A percentile compares a stretch with the other conserved stretches of the same genome.
Conservation (phyloP, 2,888 invertebrate species). For the Cataglyphis rosenhaueri region DNA sequence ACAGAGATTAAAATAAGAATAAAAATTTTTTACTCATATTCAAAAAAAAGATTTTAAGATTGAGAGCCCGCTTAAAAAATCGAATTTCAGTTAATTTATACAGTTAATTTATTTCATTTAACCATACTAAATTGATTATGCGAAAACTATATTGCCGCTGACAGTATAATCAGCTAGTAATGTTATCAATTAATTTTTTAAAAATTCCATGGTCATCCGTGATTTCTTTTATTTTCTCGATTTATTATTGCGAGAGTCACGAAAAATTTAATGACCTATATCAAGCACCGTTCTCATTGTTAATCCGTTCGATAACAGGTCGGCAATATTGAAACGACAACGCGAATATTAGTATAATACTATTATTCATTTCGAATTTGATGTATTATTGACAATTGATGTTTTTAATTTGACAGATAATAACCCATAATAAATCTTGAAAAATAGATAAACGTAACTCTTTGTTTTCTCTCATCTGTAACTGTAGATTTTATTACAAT, state of each 20-base stretch:
- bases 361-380: background rate
- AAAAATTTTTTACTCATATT: background rate
- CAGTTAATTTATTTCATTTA: background rate
- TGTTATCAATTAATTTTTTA: slow-evolving; percentile 7
- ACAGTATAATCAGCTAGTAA: background rate
- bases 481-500: background rate
- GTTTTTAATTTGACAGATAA: slow-evolving; percentile 29
- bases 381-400: slow-evolving; percentile 12
- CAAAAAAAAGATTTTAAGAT: background rate
- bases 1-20: background rate
- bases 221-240: slow-evolving; percentile 6
- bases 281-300: slow-evolving; percentile 16
- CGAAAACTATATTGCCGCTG: background rate
- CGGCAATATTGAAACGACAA: background rate
- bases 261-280: slow-evolving; percentile 35
- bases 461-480: too few relatives aligned
- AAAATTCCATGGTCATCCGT: background rate
- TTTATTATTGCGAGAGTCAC: background rate
- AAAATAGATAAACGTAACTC: background rate
- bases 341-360: slow-evolving; percentile 2
- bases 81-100: background rate
- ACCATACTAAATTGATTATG: background rate
- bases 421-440: slow-evolving; percentile 14
- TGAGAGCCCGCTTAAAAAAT: background rate
- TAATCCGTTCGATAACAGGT: slow-evolving; percentile 13